Evolutionary conservation across 1,140 invertebrate species (phyloP), one percentile per base, ranked within the genome.

Genomic region (Pectinophora gossypiella): DNA sequence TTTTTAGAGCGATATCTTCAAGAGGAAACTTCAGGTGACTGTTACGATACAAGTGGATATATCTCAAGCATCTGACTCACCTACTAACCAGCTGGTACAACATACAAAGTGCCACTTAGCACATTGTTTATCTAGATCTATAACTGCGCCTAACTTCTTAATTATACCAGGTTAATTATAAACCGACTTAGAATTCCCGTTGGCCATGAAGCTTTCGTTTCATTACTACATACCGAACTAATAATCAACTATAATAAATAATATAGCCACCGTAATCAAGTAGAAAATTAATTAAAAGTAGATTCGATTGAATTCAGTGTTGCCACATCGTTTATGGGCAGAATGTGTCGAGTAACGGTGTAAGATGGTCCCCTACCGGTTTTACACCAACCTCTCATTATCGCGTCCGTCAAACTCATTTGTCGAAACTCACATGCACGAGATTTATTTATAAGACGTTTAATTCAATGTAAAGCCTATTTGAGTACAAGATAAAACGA

Each of bases 271-370:
- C 57, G 71, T 79, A 77, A 76, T 81, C 61, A 76, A 57, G 63
- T 75, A 72, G 68, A 75, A 82, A 80, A 84, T 80, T 82, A 84
- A 84, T 84, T 81, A 84, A 80, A 77, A 76, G 60, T 55, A 47
- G 55, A 72, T 76, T 72, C 68, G 71, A 75, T 81, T 74, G 68
- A 74, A 83, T 79, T 74, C 66, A 71, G 60, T 72, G 69, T 69
- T 69, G 72, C 68, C 63, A 65, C 73, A 71, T 75, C 68, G 70
- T 66, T 72, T 61, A 57, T 69, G 59, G 69, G 53, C 55, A 62
- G 68, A 71, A 68, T 68, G 65, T 67, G 72, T 61, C 56, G 63
- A 63, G 62, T 78, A 81, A 83, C 72, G 78, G 74, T 72, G 56
- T 64, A 65, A 72, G 70, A 79, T 78, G 65, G 61, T 63, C 59